Evolutionary conservation across 2,888 invertebrate genomes (phyloP), one percentile per base, ranked within the genome.

Genomic region (Lissonota sp.): DNA sequence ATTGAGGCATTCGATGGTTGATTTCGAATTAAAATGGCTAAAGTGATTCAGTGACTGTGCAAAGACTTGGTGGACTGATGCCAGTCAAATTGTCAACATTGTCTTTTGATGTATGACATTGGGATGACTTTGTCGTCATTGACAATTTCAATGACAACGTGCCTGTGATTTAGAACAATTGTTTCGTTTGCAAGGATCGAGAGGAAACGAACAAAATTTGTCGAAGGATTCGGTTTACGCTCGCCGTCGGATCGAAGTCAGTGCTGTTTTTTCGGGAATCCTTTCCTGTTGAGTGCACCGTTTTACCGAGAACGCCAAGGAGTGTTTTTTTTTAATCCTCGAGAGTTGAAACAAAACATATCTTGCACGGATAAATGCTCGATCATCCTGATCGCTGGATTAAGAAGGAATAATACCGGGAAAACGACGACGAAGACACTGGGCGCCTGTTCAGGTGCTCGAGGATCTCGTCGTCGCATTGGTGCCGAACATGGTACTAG

Each of bases 401-500:
- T 10, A 60, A 60, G 39, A 42, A 71, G 14, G 40, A 75, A 78
- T 78, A 62, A 78, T 78, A 53, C 12, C 42, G 60, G 60, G 12
- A 60, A n/a, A n/a, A 62, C 37, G 16, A 53, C 64, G 67, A 58
- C 51, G 51, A 53, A 37, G 42, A 26, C 26, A 26, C 44, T 71
- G 66, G 67, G 74, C 77, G 74, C 81, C 81, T 67, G 39, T 66
- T 57, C 40, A 42, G 74, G 70, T 78, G 81, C 71, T 74, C 71
- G 81, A 37, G 46, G 39, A 74, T 40, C 46, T 57, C 66, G 60
- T 81, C 75, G 85, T 88, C 89, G 88, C 90, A 89, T 90, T 92
- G 92, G 91, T 92, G 88, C 92, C 92, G 69, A 92, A 92, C 86
- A 92, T 92, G 92, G 92, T 92, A 80, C 86, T 92, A 82, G 92